These are phyloP conservation scores for Benthosema pterotum DNA, from an alignment of 2,797 vertebrate species.

Conservation along the genomic window DNA sequence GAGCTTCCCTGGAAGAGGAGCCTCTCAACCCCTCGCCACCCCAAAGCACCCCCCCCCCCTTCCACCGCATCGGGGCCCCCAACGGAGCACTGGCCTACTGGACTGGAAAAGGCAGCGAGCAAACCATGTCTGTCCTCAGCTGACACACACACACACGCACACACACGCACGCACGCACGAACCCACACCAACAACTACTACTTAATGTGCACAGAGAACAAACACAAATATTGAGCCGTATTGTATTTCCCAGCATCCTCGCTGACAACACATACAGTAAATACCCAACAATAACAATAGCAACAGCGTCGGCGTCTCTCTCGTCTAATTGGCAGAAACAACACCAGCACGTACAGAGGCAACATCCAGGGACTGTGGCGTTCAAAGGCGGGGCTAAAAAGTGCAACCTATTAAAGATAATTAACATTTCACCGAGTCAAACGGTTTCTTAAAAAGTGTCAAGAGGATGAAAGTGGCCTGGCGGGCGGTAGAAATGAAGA, in stretches of 20 bases:
- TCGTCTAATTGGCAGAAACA: slow-evolving; percentile 69
- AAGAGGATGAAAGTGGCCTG: slow-evolving; percentile 61
- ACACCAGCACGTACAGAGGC: slow-evolving; percentile 27
- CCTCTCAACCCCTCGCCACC: slow-evolving; percentile 49
- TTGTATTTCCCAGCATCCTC: slow-evolving; percentile 35
- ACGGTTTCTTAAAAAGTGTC: slow-evolving; percentile 57
- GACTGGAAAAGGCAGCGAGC: slow-evolving; percentile 70
- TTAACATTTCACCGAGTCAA: slow-evolving; percentile 70
- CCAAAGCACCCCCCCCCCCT: slow-evolving; percentile 33
- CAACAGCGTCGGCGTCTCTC: slow-evolving; percentile 33
- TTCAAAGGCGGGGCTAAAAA: slow-evolving; percentile 37
- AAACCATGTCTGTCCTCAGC: slow-evolving; percentile 60
- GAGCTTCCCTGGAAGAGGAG: slow-evolving; percentile 30
- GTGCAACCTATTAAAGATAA: slow-evolving; percentile 59
- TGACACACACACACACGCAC: slow-evolving; percentile 35
- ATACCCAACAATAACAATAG: slow-evolving; percentile 31
- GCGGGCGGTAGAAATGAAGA: slow-evolving; percentile 59
- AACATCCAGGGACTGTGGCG: slow-evolving; percentile 29
- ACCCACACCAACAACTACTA: slow-evolving; percentile 32
- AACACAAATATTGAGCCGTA: slow-evolving; percentile 38
- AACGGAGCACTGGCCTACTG: slow-evolving; percentile 59
- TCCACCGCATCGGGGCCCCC: slow-evolving; percentile 22
- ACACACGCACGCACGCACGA: slow-evolving; percentile 48
- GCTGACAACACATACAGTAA: slow-evolving; percentile 34
- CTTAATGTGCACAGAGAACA: slow-evolving; percentile 42